Conservation (phyloP, 1,140 invertebrate species). For the Sycophila sp. region DNA sequence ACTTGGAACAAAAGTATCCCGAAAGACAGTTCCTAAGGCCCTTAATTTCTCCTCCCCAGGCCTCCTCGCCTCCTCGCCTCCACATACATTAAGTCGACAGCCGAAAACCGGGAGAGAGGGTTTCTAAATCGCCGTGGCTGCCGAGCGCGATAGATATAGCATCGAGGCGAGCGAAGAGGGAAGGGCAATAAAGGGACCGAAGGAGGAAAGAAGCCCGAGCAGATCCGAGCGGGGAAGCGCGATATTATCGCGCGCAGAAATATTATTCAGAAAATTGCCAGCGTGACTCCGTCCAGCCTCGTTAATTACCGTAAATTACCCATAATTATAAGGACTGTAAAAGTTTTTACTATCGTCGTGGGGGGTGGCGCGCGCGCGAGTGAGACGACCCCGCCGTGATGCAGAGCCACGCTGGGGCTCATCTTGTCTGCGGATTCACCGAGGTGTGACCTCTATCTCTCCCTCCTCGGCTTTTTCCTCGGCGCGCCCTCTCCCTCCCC, state of each 20-base stretch:
- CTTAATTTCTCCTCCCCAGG: conserved; percentile 18
- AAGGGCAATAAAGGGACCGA: background rate
- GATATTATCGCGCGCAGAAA: conserved; percentile 65
- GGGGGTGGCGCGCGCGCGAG: conserved; percentile 58
- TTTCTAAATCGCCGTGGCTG: too few species aligned
- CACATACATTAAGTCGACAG: background rate
- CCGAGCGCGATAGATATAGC: background rate
- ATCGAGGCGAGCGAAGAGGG: background rate
- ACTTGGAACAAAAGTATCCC: conserved; percentile 30
- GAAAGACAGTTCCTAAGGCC: conserved; percentile 4
- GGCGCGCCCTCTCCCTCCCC: conserved; percentile 1
- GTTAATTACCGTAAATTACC: conserved; percentile 68
- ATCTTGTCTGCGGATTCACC: conserved; percentile 60
- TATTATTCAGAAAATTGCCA: conserved; percentile 67
- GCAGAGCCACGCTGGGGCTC: conserved; percentile 60
- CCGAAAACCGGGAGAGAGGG: background rate
- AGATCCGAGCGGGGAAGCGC: conserved; percentile 49
- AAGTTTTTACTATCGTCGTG: conserved; percentile 68
- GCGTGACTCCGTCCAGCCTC: conserved; percentile 65
- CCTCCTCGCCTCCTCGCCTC: background rate
- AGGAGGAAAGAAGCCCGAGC: background rate
- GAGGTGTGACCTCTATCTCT: conserved; percentile 51
- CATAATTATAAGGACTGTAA: conserved; percentile 68
- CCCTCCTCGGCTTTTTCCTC: background rate
- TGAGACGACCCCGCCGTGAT: conserved; percentile 51